phyloP scores from a whole-genome alignment of 1,140 invertebrate species.

The Maniola jurtina region DNA sequence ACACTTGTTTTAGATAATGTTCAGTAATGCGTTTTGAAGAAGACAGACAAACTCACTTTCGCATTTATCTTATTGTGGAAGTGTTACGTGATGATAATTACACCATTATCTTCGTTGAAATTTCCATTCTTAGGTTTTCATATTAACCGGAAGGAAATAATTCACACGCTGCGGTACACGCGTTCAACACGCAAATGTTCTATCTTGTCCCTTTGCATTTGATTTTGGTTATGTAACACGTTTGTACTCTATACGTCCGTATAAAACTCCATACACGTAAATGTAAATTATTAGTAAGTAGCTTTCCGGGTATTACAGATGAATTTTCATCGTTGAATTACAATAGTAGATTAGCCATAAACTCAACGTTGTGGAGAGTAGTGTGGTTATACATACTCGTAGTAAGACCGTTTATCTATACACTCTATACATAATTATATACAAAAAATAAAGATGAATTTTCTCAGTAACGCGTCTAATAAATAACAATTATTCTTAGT shows the following conservation, averaged over 20 bases:
- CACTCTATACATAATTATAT: too few species aligned
- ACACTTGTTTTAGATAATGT: too few species aligned
- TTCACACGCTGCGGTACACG: conserved; percentile 11
- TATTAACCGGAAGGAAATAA: conserved; percentile 21
- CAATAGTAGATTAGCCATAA: too few species aligned
- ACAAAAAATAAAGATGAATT: too few species aligned
- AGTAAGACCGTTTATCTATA: too few species aligned
- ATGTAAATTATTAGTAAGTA: background rate
- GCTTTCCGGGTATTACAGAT: background rate
- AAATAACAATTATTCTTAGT: too few species aligned
- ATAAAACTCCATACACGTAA: background rate
- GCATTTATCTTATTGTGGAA: conserved; percentile 1
- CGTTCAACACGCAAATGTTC: background rate
- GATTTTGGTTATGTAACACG: background rate
- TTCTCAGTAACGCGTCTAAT: too few species aligned
- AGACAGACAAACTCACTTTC: background rate
- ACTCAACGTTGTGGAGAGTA: too few species aligned
- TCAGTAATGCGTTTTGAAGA: too few species aligned
- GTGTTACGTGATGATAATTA: conserved; percentile 13
- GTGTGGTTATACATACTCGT: too few species aligned
- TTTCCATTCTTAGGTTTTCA: conserved; percentile 23
- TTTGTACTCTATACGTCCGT: background rate
- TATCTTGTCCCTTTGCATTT: background rate
- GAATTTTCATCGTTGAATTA: background rate
- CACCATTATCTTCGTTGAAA: conserved; percentile 23